Evolutionary conservation across 2,797 vertebrate genomes (phyloP).

Genomic region (Tokudaia tokunoshimensis): DNA sequence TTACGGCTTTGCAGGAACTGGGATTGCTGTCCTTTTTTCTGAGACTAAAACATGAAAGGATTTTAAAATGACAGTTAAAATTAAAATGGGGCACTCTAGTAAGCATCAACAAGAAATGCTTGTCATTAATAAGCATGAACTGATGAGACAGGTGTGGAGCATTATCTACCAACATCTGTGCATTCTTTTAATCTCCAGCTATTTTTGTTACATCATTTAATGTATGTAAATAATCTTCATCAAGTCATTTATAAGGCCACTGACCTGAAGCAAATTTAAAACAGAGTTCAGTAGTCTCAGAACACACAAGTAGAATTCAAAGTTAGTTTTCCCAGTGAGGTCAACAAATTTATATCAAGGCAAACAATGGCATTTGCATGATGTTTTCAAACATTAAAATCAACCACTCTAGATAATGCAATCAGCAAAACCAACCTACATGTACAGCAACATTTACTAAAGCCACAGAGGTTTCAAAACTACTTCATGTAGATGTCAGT

Average conservation of each 20-base stretch:
- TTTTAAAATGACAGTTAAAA: conserved; percentile 67
- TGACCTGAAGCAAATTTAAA: conserved; percentile 9
- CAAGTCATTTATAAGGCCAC: conserved; percentile 33
- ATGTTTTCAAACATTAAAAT: conserved; percentile 57
- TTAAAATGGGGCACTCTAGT: conserved; percentile 10
- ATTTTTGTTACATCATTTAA: neutral
- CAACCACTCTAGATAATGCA: neutral
- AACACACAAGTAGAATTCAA: conserved; percentile 32
- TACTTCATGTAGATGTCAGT: neutral
- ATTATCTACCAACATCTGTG: neutral
- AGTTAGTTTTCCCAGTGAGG: neutral
- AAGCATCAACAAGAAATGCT: neutral
- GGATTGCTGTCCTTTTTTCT: conserved; percentile 95
- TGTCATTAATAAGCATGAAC: conserved; percentile 52
- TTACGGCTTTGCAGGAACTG: conserved; percentile 96
- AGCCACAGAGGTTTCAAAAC: neutral
- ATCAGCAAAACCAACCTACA: neutral
- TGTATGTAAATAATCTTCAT: conserved; percentile 33
- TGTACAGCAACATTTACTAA: neutral
- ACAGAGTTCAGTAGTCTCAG: neutral
- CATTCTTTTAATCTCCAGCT: neutral
- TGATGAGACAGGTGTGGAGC: neutral
- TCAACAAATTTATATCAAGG: neutral
- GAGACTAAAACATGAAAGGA: conserved; percentile 89
- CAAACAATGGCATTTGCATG: conserved; percentile 48